Evolutionary conservation across 64 coral and sea anemone genomes (phyloP), one percentile per base, ranked within the genome.

Genomic region (Anthopleura sola): DNA sequence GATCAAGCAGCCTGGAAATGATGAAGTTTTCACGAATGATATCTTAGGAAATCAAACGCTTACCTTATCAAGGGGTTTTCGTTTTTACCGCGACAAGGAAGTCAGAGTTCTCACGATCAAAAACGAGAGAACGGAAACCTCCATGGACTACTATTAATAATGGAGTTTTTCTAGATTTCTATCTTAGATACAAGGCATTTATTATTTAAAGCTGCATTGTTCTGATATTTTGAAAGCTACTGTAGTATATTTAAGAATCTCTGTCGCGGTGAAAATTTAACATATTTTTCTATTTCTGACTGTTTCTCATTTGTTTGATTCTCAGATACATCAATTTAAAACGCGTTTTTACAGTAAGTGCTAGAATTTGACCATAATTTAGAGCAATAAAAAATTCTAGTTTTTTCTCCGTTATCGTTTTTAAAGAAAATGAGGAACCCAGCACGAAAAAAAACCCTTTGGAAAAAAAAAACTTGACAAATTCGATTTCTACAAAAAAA

Each of bases 141-240:
- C 66, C 26, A 71, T 32, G 29, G 11, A 13, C 29, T 71, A 34
- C 66, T 71, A 33, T 71, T 71, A 71, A 71, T 71, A 33, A 71
- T 71, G 66, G 14, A 71, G 14, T 71, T 33, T 16, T 71, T 71
- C 66, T 32, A 71, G 66, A 71, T 71, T 34, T 17, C 66, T 13
- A 71, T 71, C 66, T 71, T 71, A 71, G 66, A 71, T 71, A 71
- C 66, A 14, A 71, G 28, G 66, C 66, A 71, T 71, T 71, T 71
- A 71, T 71, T 71, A 71, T 71, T 62, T 33, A 71, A 32, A n/a
- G 15, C 14, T 34, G 10, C 13, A 71, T 71, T 71, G 66, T 71
- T 71, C 66, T 34, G 29, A 12, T 32, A 32, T 71, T 71, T 71
- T 71, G 66, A 71, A 71, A 11, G 13, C 40, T 28, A 16, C 66